Conservation (phyloP, 2,113 vertebrate species). For the Cariama cristata region DNA sequence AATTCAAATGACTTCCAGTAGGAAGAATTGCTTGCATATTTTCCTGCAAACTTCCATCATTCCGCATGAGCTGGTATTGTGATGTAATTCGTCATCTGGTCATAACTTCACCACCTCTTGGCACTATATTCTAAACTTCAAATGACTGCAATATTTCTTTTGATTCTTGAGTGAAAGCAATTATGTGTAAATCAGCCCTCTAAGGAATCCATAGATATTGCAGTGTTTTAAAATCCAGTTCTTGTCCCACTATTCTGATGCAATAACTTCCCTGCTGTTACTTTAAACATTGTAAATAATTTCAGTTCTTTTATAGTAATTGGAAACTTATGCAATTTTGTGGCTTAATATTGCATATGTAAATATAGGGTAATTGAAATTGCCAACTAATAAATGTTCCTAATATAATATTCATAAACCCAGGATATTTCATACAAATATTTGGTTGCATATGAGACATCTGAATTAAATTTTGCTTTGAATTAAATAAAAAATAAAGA, state of each 20-base stretch:
- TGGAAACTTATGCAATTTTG: constrained; percentile 30
- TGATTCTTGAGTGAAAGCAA: background rate
- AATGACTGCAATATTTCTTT: background rate
- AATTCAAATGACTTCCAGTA: background rate
- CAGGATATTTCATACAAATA: constrained; percentile 1
- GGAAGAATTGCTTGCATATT: background rate
- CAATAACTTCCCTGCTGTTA: constrained; percentile 10
- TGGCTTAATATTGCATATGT: constrained; percentile 41
- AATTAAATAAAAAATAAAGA: background rate
- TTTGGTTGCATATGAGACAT: background rate
- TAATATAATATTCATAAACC: constrained; percentile 31
- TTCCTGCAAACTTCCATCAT: background rate
- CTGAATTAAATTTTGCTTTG: constrained; percentile 15
- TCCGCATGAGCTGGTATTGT: background rate
- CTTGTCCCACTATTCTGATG: background rate
- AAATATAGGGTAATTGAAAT: constrained; percentile 58
- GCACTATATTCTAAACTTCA: background rate
- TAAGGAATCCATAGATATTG: background rate
- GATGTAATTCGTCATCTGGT: background rate
- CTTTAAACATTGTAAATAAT: constrained; percentile 33
- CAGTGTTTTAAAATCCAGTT: background rate
- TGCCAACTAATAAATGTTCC: constrained; percentile 29
- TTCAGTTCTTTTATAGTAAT: constrained; percentile 19
- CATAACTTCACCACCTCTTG: background rate
- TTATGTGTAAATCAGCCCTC: background rate